These are phyloP conservation scores for Carassius gibelio DNA, from an alignment of 2,113 vertebrate species.

Conservation along the genomic window DNA sequence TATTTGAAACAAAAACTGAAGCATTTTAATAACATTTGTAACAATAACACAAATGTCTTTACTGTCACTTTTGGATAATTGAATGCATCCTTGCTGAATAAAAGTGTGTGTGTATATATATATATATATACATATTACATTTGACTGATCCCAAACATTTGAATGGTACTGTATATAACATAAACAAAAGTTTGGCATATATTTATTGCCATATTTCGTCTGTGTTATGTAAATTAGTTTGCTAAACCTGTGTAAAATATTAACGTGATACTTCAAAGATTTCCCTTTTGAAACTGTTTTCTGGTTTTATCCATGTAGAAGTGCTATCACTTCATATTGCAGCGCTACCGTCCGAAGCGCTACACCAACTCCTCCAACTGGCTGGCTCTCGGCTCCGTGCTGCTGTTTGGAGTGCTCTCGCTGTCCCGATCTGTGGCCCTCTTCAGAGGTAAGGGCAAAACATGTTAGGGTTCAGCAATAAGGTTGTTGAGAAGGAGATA, in stretches of 20 bases:
- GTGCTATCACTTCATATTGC: conserved; percentile 98
- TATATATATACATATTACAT: background rate
- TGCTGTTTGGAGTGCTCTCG: conserved; percentile 86
- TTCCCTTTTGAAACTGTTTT: background rate
- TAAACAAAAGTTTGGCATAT: background rate
- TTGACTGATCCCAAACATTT: too few species aligned
- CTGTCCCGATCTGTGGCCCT: conserved; percentile 93
- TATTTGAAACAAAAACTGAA: too few species aligned
- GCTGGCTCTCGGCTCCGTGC: conserved; percentile 86
- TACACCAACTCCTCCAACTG: conserved; percentile 95
- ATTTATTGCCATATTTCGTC: background rate
- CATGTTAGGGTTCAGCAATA: too few species aligned
- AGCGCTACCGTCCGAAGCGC: conserved; percentile 92
- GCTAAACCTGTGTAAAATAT: background rate
- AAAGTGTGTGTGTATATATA: background rate
- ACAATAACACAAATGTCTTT: too few species aligned
- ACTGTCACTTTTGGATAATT: background rate
- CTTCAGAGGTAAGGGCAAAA: conserved; percentile 82
- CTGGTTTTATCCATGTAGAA: conserved; percentile 78
- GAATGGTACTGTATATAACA: background rate
- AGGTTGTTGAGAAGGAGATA: too few species aligned
- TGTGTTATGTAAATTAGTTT: background rate
- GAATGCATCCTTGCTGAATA: background rate
- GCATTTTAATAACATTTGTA: too few species aligned
- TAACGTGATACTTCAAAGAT: background rate